These are phyloP conservation scores for Esox lucius DNA, from an alignment of 2,797 vertebrate genomes.

Conservation along the genomic window DNA sequence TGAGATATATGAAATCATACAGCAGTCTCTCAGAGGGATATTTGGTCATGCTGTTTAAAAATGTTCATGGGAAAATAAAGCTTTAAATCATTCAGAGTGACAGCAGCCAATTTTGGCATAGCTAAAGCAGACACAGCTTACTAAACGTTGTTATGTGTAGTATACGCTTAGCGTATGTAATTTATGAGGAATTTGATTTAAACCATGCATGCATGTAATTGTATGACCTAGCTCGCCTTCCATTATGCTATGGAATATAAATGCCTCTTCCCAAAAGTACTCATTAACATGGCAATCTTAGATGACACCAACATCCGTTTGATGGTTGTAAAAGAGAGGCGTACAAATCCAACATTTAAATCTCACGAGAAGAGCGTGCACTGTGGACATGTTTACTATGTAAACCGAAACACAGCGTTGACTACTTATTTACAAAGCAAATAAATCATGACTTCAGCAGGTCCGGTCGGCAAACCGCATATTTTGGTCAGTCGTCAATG, in stretches of 20 bases:
- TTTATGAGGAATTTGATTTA: neutral
- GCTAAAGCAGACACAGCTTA: neutral
- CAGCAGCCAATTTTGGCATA: neutral
- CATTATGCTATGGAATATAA: neutral
- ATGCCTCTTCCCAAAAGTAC: neutral
- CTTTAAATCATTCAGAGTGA: neutral
- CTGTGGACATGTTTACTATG: neutral
- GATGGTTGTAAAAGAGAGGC: neutral
- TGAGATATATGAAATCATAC: constrained; percentile 32
- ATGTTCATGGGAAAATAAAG: constrained; percentile 38
- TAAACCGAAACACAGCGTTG: constrained; percentile 8
- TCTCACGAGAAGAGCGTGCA: neutral
- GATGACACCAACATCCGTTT: neutral
- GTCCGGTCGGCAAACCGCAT: constrained; percentile 20
- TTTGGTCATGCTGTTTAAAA: constrained; percentile 11
- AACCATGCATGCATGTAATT: neutral
- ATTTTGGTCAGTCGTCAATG: neutral
- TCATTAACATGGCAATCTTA: neutral
- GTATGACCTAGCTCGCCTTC: neutral
- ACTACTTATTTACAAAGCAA: constrained; percentile 16
- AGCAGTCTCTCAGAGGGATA: constrained; percentile 31
- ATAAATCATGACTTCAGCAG: constrained; percentile 32
- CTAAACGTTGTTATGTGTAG: neutral
- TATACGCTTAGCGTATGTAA: neutral
- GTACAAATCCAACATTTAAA: constrained; percentile 15